Conservation (phyloP, 37 sponge, comb jelly and placozoan species). For the Petrosia ficiformis region DNA sequence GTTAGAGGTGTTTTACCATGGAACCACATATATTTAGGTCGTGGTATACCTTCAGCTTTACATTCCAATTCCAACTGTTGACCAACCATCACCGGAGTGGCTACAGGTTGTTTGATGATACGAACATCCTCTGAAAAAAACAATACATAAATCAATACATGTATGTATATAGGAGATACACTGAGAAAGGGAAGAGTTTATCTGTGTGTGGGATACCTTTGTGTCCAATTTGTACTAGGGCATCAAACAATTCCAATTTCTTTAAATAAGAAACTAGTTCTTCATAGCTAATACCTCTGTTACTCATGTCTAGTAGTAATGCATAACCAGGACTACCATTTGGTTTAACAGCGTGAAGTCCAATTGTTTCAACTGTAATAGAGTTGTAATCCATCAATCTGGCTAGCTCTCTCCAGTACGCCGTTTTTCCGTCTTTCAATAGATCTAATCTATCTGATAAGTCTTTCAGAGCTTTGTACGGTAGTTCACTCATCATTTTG, state of each 20-base stretch:
- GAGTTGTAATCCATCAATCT: slow-evolving; percentile 26
- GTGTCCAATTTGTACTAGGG: slow-evolving; percentile 56
- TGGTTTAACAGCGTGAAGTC: slow-evolving; percentile 23
- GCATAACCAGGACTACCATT: slow-evolving; percentile 73
- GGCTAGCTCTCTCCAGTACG: slow-evolving; percentile 46
- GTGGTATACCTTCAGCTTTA: slow-evolving; percentile 70
- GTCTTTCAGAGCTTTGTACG: slow-evolving; percentile 29
- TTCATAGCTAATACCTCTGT: slow-evolving; percentile 44
- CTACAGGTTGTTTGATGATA: slow-evolving; percentile 59
- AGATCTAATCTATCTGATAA: slow-evolving; percentile 44
- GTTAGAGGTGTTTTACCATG: slow-evolving; percentile 49
- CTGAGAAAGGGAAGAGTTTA: not conserved
- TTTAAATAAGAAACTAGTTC: slow-evolving; percentile 54
- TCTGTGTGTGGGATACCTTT: no score
- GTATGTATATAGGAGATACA: not conserved
- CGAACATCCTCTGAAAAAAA: slow-evolving; percentile 53
- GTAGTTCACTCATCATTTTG: slow-evolving; percentile 25
- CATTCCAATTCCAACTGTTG: slow-evolving; percentile 53
- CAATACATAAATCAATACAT: not conserved
- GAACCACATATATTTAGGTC: slow-evolving; percentile 80
- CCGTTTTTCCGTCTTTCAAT: slow-evolving; percentile 13
- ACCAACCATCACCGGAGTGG: slow-evolving; percentile 45
- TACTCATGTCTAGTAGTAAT: slow-evolving; percentile 64
- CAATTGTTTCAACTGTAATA: slow-evolving; percentile 40
- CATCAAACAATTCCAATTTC: slow-evolving; percentile 45